phyloP scores from a whole-genome alignment of 2,888 invertebrate species.

The Diplazon laetatorius region DNA sequence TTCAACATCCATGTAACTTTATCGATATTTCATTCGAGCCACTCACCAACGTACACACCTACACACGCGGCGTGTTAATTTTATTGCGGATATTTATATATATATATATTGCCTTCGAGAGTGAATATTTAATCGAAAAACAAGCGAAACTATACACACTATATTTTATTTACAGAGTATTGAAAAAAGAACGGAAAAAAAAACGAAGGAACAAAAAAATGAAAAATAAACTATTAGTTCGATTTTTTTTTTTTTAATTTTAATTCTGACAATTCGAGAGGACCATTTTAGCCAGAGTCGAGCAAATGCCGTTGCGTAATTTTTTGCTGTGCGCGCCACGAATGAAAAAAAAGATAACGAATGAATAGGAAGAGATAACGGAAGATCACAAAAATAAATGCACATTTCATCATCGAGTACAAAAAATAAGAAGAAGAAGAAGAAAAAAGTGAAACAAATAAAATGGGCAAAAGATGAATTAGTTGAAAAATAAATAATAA shows the following conservation, averaged over 20 bases:
- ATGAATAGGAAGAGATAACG: conserved; percentile 6
- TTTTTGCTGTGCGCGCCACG: conserved; percentile 12
- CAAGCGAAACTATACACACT: conserved; percentile 59
- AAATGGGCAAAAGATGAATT: conserved; percentile 30
- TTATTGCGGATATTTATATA: conserved; percentile 52
- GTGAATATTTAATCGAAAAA: conserved; percentile 26
- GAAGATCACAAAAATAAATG: conserved; percentile 43
- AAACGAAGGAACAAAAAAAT: conserved; percentile 21
- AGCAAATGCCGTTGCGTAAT: conserved; percentile 49
- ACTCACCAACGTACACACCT: too few relatives aligned
- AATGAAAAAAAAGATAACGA: conserved; percentile 1
- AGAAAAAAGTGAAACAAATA: conserved; percentile 10
- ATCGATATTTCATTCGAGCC: conserved; percentile 55
- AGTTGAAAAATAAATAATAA: conserved; percentile 35
- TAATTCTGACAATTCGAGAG: conserved; percentile 61
- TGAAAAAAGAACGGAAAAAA: conserved; percentile 26
- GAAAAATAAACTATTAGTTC: neutral
- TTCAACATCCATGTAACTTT: too few relatives aligned
- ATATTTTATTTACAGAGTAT: conserved; percentile 66
- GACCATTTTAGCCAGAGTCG: conserved; percentile 56
- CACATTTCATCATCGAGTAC: conserved; percentile 72
- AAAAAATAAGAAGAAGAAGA: conserved; percentile 65
- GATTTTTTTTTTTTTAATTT: conserved; percentile 38
- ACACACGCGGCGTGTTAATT: conserved; percentile 50
- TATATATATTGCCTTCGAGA: conserved; percentile 65